phyloP scores from a whole-genome alignment of 2,797 vertebrate species.

The Acropternis orthonyx region DNA sequence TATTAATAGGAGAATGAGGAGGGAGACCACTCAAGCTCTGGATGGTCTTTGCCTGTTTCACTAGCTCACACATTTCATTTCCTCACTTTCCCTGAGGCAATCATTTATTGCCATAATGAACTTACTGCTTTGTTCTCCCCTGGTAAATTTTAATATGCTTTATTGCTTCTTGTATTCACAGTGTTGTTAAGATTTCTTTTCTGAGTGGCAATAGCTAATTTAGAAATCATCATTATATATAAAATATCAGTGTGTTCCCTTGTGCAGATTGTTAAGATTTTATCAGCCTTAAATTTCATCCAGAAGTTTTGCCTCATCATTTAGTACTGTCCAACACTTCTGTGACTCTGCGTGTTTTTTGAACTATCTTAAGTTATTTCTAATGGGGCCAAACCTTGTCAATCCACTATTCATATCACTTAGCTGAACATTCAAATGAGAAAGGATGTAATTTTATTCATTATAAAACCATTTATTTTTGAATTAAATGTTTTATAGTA shows the following conservation, averaged over 20 bases:
- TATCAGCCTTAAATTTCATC: not conserved
- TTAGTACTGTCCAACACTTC: not conserved
- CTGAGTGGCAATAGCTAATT: not conserved
- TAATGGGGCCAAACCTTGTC: not conserved
- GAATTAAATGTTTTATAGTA: conserved; percentile 4
- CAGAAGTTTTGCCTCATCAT: not conserved
- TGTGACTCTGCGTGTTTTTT: not conserved
- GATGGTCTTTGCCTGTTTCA: not conserved
- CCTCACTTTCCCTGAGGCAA: not conserved
- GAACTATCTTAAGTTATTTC: not conserved
- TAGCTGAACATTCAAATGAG: conserved; percentile 1
- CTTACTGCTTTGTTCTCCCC: not conserved
- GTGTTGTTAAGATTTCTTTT: not conserved
- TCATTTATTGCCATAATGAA: not conserved
- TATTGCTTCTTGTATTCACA: not conserved
- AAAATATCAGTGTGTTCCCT: not conserved
- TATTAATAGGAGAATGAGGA: not conserved
- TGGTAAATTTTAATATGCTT: not conserved
- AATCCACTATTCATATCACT: not conserved
- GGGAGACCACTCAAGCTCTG: not conserved
- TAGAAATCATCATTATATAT: not conserved
- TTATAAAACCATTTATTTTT: not conserved
- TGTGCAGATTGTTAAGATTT: not conserved
- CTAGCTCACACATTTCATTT: not conserved
- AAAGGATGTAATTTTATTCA: not conserved